Conservation (phyloP, 2,888 invertebrate genomes). For the Ariolimax columbianus region DNA sequence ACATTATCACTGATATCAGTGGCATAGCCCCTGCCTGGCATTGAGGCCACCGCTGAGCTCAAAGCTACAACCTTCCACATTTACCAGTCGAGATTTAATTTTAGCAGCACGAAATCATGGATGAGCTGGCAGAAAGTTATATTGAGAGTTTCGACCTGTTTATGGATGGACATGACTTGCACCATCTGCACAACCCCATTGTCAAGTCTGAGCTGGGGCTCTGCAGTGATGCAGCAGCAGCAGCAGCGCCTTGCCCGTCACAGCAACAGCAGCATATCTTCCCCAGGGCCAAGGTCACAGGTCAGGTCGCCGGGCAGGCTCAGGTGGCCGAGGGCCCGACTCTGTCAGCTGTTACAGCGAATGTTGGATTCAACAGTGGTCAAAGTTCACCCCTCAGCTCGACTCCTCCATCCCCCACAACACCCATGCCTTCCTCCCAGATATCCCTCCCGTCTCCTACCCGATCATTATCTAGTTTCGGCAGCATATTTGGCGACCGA, state of each 20-base stretch:
- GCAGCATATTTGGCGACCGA: slow-evolving; percentile 50
- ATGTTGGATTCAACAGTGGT: slow-evolving; percentile 15
- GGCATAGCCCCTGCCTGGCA: slow-evolving; percentile 49
- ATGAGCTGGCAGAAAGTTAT: slow-evolving; percentile 71
- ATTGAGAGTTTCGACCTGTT: slow-evolving; percentile 73
- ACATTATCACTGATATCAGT: slow-evolving; percentile 13
- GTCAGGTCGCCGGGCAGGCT: slow-evolving; percentile 60
- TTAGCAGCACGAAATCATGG: slow-evolving; percentile 52
- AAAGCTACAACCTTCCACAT: slow-evolving; percentile 32
- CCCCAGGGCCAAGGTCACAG: slow-evolving; percentile 62
- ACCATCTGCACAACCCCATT: slow-evolving; percentile 59
- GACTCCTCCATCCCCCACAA: slow-evolving; percentile 42
- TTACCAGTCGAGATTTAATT: slow-evolving; percentile 28
- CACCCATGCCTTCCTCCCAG: slow-evolving; percentile 44
- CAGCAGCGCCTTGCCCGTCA: slow-evolving; percentile 55
- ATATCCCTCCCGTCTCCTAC: slow-evolving; percentile 45
- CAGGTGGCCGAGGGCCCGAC: slow-evolving; percentile 43
- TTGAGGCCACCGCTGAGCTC: slow-evolving; percentile 55
- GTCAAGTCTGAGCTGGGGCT: slow-evolving; percentile 60
- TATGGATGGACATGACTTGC: slow-evolving; percentile 65
- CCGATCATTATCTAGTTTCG: slow-evolving; percentile 52
- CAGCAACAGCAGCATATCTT: slow-evolving; percentile 52
- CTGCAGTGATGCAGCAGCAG: slow-evolving; percentile 59
- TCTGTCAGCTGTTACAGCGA: slow-evolving; percentile 49
- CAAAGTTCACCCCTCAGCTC: slow-evolving; percentile 45